Evolutionary conservation across 2,888 invertebrate species (phyloP), one percentile per base, ranked within the genome.

Genomic region (Eupelmus urozonus): DNA sequence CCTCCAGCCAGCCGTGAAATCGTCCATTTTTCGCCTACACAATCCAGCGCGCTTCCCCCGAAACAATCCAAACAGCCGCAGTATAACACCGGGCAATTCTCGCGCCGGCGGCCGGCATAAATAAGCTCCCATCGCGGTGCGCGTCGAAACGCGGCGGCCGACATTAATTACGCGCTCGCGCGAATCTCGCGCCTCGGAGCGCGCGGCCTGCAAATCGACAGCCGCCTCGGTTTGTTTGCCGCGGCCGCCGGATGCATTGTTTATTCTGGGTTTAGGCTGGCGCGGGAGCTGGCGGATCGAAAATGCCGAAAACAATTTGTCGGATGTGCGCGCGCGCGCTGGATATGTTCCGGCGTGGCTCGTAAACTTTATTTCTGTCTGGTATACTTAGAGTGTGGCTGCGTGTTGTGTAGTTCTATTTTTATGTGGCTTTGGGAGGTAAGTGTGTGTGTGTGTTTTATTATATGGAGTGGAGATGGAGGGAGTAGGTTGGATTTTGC

Each of bases 241-340:
- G 66, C 66, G 34, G 27, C 25, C 49, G 49, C 9, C n/a, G n/a
- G n/a, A n/a, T 1, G 67, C 60, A 20, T 62, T 62, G 63, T 62
- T 72, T 72, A 62, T 59, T 25, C 71, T 45, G 23, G 53, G 45
- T 40, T 62, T 62, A 34, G 53, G 53, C 53, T n/a, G n/a, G 72
- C 72, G 9, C 34, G 34, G 9, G 3, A 5, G 9, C 34, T 34
- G 3, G 34, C 34, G 9, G 3, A 34, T 3, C 34, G 34, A 34
- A 34, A 34, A 16, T 2, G 53, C 73, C 42, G 65, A 65, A 63
- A 72, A 63, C 63, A 72, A 72, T 72, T 73, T 65, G 65, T 60
- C 53, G 27, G 57, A n/a, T n/a, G n/a, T n/a, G n/a, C n/a, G n/a
- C n/a, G n/a, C 18, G 7, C 11, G n/a, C 27, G 27, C 62, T 62